Evolutionary conservation across 2,797 vertebrate genomes (phyloP).

Genomic region (Myiotriccus ornatus): DNA sequence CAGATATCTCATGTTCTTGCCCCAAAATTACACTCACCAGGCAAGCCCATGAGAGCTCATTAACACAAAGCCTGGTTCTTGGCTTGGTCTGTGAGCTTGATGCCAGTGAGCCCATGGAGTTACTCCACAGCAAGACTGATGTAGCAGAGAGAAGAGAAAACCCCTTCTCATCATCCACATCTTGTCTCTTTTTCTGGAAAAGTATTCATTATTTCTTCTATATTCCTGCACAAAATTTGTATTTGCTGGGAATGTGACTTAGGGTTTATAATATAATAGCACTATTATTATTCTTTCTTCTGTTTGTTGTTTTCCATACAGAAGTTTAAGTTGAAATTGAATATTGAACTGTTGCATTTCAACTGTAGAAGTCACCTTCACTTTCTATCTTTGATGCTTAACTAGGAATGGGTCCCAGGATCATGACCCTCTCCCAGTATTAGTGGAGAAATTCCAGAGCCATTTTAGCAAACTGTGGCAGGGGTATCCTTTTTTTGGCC

Average conservation of each 20-base stretch:
- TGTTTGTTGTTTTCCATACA: not conserved
- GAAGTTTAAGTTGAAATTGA: not conserved
- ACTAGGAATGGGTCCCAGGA: not conserved
- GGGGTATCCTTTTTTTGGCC: not conserved
- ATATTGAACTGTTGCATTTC: not conserved
- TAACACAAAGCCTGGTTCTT: not conserved
- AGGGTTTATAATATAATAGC: not conserved
- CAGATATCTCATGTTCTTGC: not conserved
- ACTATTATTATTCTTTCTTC: not conserved
- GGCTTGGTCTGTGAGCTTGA: not conserved
- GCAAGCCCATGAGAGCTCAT: not conserved
- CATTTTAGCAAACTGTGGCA: not conserved
- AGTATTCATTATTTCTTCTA: not conserved
- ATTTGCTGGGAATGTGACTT: not conserved
- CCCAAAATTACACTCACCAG: not conserved
- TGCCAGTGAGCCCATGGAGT: not conserved
- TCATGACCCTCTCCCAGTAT: accelerated
- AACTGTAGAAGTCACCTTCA: not conserved
- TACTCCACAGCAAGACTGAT: not conserved
- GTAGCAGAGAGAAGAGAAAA: not conserved
- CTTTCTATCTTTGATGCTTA: not conserved
- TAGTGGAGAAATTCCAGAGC: not conserved
- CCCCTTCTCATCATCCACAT: not conserved
- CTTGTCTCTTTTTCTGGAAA: not conserved
- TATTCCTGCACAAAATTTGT: not conserved